Evolutionary conservation across 1,140 invertebrate genomes (phyloP).

Genomic region (Mya arenaria): DNA sequence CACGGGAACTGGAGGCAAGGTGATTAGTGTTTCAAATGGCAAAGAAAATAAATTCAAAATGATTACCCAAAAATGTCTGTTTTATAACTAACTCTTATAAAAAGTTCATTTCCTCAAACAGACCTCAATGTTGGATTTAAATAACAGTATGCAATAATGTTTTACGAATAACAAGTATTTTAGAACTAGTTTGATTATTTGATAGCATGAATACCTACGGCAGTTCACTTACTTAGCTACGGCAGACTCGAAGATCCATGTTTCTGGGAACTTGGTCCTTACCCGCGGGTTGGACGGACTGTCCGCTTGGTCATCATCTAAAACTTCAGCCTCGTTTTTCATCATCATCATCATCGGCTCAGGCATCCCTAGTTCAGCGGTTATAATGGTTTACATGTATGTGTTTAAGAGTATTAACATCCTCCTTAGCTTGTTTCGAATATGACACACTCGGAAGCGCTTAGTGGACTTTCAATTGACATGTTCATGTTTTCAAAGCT

Average conservation of each 20-base stretch:
- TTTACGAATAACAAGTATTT: background rate
- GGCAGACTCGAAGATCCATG: constrained; percentile 80
- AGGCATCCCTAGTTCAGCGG: background rate
- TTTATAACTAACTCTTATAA: background rate
- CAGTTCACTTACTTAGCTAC: constrained; percentile 68
- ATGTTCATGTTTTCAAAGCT: no score
- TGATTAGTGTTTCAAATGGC: background rate
- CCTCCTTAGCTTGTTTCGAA: background rate
- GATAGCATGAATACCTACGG: background rate
- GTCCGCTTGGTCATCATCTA: background rate
- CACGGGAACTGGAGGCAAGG: constrained; percentile 72
- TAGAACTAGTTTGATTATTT: background rate
- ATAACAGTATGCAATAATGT: background rate
- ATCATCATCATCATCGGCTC: background rate
- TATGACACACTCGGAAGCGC: background rate
- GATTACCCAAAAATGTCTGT: background rate
- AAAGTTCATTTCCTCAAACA: background rate
- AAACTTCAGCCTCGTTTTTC: background rate
- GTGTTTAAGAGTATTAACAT: background rate
- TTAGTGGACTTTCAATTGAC: no score
- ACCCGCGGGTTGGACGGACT: constrained; percentile 66
- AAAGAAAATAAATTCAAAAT: no score
- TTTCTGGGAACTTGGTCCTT: constrained; percentile 81
- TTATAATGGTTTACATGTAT: background rate
- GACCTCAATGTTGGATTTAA: background rate